Evolutionary conservation across 2,113 vertebrate genomes (phyloP).

Genomic region (Semnopithecus entellus): DNA sequence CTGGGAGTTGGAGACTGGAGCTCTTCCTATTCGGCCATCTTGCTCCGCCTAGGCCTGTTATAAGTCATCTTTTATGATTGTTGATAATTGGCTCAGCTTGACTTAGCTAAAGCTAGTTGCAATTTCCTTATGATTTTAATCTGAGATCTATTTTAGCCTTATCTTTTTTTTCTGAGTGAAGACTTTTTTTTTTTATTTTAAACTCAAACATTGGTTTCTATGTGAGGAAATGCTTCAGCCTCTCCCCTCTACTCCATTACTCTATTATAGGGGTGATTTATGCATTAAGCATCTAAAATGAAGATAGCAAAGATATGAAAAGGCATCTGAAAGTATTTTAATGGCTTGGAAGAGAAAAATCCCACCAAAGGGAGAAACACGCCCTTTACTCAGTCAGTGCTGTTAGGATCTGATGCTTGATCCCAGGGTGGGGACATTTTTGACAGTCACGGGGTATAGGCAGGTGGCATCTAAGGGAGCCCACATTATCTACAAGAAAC

Average conservation of each 20-base stretch:
- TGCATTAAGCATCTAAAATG: background rate
- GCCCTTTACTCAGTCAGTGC: background rate
- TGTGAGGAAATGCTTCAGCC: background rate
- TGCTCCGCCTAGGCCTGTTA: no score
- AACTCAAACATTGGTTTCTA: background rate
- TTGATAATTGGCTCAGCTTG: conserved; percentile 42
- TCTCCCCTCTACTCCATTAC: background rate
- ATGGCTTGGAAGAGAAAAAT: background rate
- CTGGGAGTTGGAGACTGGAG: no score
- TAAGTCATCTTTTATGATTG: conserved; percentile 29
- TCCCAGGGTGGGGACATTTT: conserved; percentile 50
- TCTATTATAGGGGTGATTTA: background rate
- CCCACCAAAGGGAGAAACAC: fast-evolving
- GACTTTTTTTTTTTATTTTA: background rate
- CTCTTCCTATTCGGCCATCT: no score
- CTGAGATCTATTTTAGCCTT: conserved; percentile 23
- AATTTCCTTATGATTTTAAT: conserved; percentile 14
- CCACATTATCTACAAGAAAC: conserved; percentile 13
- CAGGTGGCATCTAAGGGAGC: conserved; percentile 64
- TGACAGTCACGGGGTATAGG: conserved; percentile 62
- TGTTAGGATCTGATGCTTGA: conserved; percentile 30
- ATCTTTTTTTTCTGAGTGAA: conserved; percentile 1
- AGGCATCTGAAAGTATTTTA: background rate
- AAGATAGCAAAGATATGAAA: background rate
- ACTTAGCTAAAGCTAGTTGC: background rate